These are phyloP conservation scores for Edolisoma coerulescens DNA, from an alignment of 2,113 vertebrate genomes.

Conservation along the genomic window DNA sequence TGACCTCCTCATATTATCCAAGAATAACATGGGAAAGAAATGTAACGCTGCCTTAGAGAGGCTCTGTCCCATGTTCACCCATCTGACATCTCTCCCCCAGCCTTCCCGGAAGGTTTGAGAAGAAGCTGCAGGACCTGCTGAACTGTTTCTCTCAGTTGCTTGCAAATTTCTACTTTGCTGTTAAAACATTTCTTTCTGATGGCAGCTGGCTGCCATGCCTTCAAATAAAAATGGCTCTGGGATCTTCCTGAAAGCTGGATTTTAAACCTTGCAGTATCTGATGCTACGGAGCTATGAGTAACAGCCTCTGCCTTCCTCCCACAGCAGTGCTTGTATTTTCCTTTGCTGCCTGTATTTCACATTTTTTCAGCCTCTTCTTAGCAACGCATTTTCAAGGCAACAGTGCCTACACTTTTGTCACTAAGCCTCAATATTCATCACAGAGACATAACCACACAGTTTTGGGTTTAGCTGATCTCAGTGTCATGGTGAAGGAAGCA, in stretches of 20 bases:
- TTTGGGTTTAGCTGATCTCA: neutral
- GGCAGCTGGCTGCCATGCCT: neutral
- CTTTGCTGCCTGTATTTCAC: neutral
- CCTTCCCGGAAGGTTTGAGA: neutral
- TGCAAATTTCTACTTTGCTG: neutral
- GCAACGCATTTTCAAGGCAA: constrained; percentile 15
- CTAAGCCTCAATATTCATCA: neutral
- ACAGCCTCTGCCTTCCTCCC: neutral
- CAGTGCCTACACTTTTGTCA: neutral
- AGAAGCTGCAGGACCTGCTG: neutral
- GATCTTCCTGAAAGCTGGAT: neutral
- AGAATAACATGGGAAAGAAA: neutral
- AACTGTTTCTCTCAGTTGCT: neutral
- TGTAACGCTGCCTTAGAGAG: neutral
- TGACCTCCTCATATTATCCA: neutral
- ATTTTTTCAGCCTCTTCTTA: constrained; percentile 3
- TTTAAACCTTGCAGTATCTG: neutral
- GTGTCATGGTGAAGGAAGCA: neutral
- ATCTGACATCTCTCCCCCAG: neutral
- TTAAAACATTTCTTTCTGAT: neutral
- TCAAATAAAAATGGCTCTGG: neutral
- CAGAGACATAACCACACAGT: neutral
- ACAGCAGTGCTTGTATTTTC: neutral
- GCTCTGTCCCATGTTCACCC: neutral
- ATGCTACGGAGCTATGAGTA: neutral